Conservation (phyloP, 1,140 invertebrate species). For the Luehdorfia chinensis region DNA sequence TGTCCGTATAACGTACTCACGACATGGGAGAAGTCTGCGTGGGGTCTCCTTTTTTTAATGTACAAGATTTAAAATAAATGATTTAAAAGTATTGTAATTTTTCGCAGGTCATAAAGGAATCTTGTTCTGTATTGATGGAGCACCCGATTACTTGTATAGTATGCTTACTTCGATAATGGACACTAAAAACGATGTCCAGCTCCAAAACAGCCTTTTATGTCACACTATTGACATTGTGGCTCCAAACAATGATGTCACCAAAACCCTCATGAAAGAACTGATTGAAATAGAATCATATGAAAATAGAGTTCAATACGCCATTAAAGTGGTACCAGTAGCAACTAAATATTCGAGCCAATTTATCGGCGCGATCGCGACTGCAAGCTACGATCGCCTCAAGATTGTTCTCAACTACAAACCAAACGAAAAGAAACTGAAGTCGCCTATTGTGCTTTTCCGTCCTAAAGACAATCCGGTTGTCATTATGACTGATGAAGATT, state of each 20-base stretch:
- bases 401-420: conserved; percentile 75
- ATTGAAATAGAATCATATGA: conserved; percentile 76
- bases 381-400: conserved; percentile 78
- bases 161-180: conserved; percentile 60
- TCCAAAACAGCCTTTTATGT: conserved; percentile 78
- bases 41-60: no score
- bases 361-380: conserved; percentile 59
- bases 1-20: no score
- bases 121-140: conserved; percentile 79
- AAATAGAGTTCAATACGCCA: conserved; percentile 63
- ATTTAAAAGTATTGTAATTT: no score
- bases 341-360: conserved; percentile 73
- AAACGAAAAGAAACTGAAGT: conserved; percentile 69
- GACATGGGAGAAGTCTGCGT: no score
- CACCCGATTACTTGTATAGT: conserved; percentile 77
- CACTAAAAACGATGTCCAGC: conserved; percentile 61
- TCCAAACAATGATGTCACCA: conserved; percentile 73
- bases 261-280: conserved; percentile 70
- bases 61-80: no score
- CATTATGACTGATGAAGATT: conserved; percentile 78
- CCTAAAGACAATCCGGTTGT: conserved; percentile 76
- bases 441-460: conserved; percentile 80
- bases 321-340: conserved; percentile 48
- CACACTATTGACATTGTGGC: conserved; percentile 74
- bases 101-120: conserved; percentile 72